phyloP scores from a whole-genome alignment of 2,888 invertebrate species.

The Nemurella pictetii region DNA sequence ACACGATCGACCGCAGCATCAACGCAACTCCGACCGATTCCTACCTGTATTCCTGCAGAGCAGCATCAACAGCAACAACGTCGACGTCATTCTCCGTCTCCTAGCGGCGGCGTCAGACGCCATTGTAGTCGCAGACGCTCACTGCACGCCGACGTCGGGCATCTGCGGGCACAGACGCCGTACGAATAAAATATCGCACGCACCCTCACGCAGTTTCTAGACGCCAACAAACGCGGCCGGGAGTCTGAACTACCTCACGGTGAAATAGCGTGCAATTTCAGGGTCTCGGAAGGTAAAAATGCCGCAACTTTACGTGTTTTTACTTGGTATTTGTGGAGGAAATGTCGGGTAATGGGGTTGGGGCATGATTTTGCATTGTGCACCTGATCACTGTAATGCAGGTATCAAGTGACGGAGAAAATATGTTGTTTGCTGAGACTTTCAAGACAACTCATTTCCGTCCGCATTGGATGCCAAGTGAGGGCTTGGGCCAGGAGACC shows the following conservation, averaged over 20 bases:
- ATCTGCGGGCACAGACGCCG: neutral
- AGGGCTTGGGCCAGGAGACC: no score
- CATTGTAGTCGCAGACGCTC: constrained; percentile 4
- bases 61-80: constrained; percentile 25
- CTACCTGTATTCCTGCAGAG: constrained; percentile 32
- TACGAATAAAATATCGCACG: neutral
- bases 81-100: constrained; percentile 16
- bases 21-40: neutral
- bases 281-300: neutral
- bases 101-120: constrained; percentile 1
- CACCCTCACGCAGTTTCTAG: neutral
- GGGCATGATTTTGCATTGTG: no score
- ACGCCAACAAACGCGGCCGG: no score
- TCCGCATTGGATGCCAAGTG: no score
- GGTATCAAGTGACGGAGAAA: no score
- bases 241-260: neutral
- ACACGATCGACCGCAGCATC: no score
- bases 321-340: no score
- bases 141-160: neutral
- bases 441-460: no score
- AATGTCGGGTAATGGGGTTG: no score
- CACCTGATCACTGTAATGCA: no score
- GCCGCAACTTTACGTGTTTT: no score
- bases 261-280: neutral
- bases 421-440: no score